Conservation (phyloP, 1,140 invertebrate genomes). For the Wasmannia auropunctata region DNA sequence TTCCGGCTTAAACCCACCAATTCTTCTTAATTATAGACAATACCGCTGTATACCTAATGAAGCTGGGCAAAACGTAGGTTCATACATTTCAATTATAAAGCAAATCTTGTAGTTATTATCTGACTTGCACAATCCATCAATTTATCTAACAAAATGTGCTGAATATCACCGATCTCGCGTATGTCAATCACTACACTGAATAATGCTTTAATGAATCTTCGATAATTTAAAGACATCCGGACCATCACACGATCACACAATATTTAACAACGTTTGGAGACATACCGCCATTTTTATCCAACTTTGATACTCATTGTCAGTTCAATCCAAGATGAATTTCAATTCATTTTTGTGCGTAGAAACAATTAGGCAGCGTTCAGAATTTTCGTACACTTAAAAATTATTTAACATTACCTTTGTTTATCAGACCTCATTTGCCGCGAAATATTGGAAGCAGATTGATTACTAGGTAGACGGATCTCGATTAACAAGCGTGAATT, state of each 20-base stretch:
- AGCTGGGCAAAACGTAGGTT: slow-evolving; percentile 17
- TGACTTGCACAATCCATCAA: not conserved
- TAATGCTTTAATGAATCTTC: not conserved
- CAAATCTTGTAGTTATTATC: not conserved
- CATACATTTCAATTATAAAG: not conserved
- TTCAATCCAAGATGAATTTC: slow-evolving; percentile 39
- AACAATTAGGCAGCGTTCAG: slow-evolving; percentile 12
- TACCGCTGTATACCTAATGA: slow-evolving; percentile 9
- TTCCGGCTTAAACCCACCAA: not conserved
- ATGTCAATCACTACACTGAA: not conserved
- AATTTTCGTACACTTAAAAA: slow-evolving; percentile 44
- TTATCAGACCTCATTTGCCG: not conserved
- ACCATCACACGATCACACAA: not conserved
- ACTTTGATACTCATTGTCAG: not conserved
- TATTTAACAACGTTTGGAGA: not conserved
- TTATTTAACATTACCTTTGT: slow-evolving; percentile 39
- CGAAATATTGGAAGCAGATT: slow-evolving; percentile 56
- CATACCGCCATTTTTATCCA: not conserved
- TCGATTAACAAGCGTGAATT: slow-evolving; percentile 8
- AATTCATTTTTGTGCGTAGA: slow-evolving; percentile 45
- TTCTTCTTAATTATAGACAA: not conserved
- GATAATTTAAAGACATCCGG: not conserved
- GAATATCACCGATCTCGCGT: not conserved
- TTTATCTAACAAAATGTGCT: not conserved
- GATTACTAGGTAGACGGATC: slow-evolving; percentile 30